Evolutionary conservation across 2,888 invertebrate species (phyloP).

Genomic region (Muschampia plurimacula): DNA sequence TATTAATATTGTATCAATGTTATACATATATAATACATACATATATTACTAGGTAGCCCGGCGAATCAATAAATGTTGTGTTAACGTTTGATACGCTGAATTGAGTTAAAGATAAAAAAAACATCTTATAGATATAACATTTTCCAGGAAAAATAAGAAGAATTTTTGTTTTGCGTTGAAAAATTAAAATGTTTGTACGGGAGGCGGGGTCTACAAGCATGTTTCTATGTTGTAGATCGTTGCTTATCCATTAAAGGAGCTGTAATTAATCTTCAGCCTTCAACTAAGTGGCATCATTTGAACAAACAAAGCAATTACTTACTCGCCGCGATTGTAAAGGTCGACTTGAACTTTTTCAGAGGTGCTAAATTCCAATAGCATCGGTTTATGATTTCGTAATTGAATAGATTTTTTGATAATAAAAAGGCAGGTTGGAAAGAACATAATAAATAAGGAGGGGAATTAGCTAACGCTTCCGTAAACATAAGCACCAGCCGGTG

Average conservation of each 20-base stretch:
- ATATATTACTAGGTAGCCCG: no score
- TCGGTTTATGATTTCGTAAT: not conserved
- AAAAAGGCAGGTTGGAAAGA: not conserved
- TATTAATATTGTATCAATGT: not conserved
- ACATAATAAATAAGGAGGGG: conserved; percentile 6
- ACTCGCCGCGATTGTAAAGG: not conserved
- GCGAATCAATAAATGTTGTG: no score
- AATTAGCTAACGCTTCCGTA: not conserved
- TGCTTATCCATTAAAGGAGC: conserved; percentile 26
- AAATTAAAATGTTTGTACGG: not conserved
- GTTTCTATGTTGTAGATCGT: conserved; percentile 6
- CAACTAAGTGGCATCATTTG: conserved; percentile 27
- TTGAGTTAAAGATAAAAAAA: no score
- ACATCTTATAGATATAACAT: no score
- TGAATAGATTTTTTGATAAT: conserved; percentile 6
- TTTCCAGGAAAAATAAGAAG: no score
- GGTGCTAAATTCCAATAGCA: not conserved
- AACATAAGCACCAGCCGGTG: not conserved
- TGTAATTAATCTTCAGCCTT: conserved; percentile 32
- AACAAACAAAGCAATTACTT: conserved; percentile 31
- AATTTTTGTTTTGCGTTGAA: no score
- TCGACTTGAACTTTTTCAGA: conserved; percentile 13
- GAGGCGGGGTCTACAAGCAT: not conserved
- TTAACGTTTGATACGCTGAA: no score
- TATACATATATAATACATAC: no score